These are phyloP conservation scores for Holothuria scabra DNA, from an alignment of 53 echinoderm and acorn worm species.

Conservation along the genomic window DNA sequence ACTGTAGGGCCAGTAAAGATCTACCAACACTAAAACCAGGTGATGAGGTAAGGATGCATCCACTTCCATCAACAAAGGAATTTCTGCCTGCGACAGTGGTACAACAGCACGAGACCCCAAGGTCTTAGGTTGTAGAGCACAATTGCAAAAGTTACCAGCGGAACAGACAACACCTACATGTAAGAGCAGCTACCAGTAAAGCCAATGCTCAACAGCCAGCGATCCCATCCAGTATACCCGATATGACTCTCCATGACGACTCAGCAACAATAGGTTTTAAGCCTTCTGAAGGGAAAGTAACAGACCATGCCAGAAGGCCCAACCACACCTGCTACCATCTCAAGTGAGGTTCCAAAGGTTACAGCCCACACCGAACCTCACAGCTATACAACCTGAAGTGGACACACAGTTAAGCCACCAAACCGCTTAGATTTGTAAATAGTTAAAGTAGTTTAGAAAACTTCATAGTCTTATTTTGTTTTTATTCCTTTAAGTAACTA, in stretches of 20 bases:
- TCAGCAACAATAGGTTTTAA: too few relatives aligned
- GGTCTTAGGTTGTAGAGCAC: conserved; percentile 71
- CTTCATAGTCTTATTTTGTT: too few relatives aligned
- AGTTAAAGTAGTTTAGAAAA: too few relatives aligned
- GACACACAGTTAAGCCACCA: too few relatives aligned
- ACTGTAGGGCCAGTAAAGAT: conserved; percentile 11
- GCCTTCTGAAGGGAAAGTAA: too few relatives aligned
- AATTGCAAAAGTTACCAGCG: conserved; percentile 58
- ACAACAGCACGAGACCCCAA: conserved; percentile 59
- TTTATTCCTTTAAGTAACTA: too few relatives aligned
- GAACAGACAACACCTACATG: conserved; percentile 64
- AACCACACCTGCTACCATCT: too few relatives aligned
- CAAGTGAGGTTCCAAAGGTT: too few relatives aligned
- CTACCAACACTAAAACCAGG: background rate
- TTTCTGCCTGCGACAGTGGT: conserved; percentile 59
- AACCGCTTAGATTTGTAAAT: too few relatives aligned
- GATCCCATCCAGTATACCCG: background rate
- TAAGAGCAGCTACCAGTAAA: conserved; percentile 35
- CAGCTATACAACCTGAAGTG: too few relatives aligned
- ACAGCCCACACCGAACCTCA: too few relatives aligned
- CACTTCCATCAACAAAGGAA: conserved; percentile 30
- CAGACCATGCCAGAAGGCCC: too few relatives aligned
- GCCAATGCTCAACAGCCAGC: conserved; percentile 53
- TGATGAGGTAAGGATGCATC: conserved; percentile 40
- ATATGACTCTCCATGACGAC: background rate